A percentile compares a stretch with the other conserved stretches of the same genome.
Conservation (phyloP, 2,113 vertebrate genomes). For the Carlito syrichta region DNA sequence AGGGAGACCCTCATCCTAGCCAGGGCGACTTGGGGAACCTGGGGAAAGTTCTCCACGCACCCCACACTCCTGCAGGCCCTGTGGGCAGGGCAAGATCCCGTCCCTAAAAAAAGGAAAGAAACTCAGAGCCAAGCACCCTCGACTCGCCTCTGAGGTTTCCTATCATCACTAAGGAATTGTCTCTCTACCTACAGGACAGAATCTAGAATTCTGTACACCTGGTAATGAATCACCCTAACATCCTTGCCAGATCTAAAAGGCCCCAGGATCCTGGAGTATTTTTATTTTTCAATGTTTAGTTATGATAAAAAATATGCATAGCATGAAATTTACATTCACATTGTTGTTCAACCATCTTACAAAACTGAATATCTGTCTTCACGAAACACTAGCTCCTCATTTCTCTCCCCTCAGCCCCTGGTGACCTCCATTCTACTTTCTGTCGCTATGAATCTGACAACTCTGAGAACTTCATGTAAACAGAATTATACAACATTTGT, state of each 20-base stretch:
- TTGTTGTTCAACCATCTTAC: too few relatives aligned
- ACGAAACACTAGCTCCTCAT: rapidly evolving
- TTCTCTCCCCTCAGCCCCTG: too few relatives aligned
- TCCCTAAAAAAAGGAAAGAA: too few relatives aligned
- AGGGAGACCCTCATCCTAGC: neutral
- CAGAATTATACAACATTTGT: neutral
- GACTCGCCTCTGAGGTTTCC: too few relatives aligned
- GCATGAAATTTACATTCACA: neutral
- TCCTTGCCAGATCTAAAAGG: neutral
- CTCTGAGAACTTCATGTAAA: neutral
- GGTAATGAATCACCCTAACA: neutral
- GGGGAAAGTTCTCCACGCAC: neutral
- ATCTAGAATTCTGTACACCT: neutral
- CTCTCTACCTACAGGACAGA: neutral
- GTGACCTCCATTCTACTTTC: neutral
- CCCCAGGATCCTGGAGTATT: neutral
- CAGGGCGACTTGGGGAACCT: too few relatives aligned
- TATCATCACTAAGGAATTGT: neutral
- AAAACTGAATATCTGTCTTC: neutral
- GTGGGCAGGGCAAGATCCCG: rapidly evolving
- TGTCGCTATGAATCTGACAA: too few relatives aligned
- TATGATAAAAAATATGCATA: neutral
- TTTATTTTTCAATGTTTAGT: neutral
- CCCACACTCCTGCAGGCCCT: neutral
- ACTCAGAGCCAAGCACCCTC: too few relatives aligned